Evolutionary conservation across 2,113 vertebrate species (phyloP), one percentile per base, ranked within the genome.

Genomic region (Sardina pilchardus): DNA sequence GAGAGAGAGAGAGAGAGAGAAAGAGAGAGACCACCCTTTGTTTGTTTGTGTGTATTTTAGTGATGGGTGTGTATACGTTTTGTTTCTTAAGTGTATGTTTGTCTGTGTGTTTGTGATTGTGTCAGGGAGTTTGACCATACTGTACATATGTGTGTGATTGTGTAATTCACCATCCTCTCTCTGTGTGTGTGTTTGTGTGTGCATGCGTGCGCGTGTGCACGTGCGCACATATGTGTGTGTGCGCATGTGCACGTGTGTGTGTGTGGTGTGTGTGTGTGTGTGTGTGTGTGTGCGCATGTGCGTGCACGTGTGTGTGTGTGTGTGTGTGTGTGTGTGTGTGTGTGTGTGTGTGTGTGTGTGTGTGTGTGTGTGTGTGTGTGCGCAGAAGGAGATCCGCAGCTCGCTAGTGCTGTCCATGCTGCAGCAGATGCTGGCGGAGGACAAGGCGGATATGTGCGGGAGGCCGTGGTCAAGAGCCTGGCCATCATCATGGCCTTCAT

Each of bases 401-500:
- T 99, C 98, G 0, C 94, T 99, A 92, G 98, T 99, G 83, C 94
- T 99, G 90, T 98, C 98, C 89, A 99, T 99, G 98, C 92, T 99
- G 89, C 98, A 99, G 92, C 98, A 99, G 93, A 99, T 99, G 98
- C 93, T 99, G 81, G 94, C 97, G 90, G 98, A 99, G 94, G 98
- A 99, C 92, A 99, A 99, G 92, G 96, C 98, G 1, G 98, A 99
- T 94, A 95, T 99, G 95, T 99, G 90, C 96, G 98, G 93, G 98
- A 99, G 95, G 98, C 98, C 81, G 98, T 99, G 71, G 98, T 99
- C 91, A 99, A 97, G 95, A 99, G 98, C 93, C 96, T 99, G 81
- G 97, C 96, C 36, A 96, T 99, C 89, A 99, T 99, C 90, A 98
- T 99, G 98, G 98, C 96, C 78, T 99, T 98, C 91, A 99, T 99